These are phyloP conservation scores for Noctua janthina DNA, from an alignment of 2,888 invertebrate genomes.

Conservation along the genomic window DNA sequence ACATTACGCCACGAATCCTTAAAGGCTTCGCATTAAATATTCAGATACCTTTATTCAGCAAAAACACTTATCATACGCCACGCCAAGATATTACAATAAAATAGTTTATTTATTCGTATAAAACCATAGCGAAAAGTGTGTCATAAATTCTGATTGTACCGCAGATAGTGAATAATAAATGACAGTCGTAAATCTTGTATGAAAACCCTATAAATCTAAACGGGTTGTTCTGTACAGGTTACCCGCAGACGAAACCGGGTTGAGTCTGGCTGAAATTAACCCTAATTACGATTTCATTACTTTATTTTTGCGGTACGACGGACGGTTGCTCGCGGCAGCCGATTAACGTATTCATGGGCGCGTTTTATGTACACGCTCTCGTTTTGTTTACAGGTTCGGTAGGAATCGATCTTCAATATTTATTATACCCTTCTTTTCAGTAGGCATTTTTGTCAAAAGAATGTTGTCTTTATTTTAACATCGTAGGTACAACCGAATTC, in stretches of 20 bases:
- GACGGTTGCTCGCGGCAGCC: constrained; percentile 19
- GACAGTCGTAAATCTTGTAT: constrained; percentile 87
- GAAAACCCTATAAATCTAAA: constrained; percentile 88
- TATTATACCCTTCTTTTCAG: not conserved
- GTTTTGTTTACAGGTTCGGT: constrained; percentile 12
- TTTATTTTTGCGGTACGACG: constrained; percentile 57
- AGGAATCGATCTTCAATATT: not conserved
- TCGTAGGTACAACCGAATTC: not conserved
- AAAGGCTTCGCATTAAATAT: constrained; percentile 53
- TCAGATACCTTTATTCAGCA: constrained; percentile 49
- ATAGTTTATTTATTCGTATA: constrained; percentile 81
- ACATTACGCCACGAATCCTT: constrained; percentile 9
- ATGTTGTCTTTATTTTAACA: not conserved
- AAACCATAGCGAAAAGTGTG: constrained; percentile 84
- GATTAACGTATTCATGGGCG: constrained; percentile 50
- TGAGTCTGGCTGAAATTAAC: constrained; percentile 60
- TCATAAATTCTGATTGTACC: constrained; percentile 87
- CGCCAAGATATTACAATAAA: constrained; percentile 73
- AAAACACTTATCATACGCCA: constrained; percentile 64
- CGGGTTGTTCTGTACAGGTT: constrained; percentile 81
- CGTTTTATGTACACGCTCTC: constrained; percentile 23
- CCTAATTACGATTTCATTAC: constrained; percentile 68
- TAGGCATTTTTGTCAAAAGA: not conserved
- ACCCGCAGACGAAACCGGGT: constrained; percentile 69
- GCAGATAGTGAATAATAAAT: constrained; percentile 89